Percentiles rank a stretch among this genome's conserved stretches.
These are phyloP conservation scores for Goniozus legneri DNA, from an alignment of 1,140 invertebrate species.

Conservation along the genomic window DNA sequence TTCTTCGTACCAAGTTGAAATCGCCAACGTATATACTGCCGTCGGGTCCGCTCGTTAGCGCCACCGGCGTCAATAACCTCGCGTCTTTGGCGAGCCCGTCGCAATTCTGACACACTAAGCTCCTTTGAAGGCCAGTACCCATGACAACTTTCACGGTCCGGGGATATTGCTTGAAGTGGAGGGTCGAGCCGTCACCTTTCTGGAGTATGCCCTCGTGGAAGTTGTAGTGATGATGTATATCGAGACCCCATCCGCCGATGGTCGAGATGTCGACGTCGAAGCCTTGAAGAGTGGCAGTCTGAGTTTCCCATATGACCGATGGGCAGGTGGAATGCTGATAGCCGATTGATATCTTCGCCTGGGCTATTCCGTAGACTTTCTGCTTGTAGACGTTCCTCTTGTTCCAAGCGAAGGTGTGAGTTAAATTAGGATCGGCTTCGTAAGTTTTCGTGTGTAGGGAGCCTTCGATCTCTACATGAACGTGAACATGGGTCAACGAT, in stretches of 20 bases:
- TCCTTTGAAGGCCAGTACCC: constrained; percentile 86
- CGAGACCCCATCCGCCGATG: constrained; percentile 94
- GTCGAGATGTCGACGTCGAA: constrained; percentile 96
- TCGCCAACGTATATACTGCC: constrained; percentile 96
- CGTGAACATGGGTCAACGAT: constrained; percentile 81
- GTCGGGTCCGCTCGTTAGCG: constrained; percentile 89
- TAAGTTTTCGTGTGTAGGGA: constrained; percentile 87
- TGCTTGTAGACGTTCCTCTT: constrained; percentile 96
- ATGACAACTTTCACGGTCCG: constrained; percentile 87
- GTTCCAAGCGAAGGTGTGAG: constrained; percentile 95
- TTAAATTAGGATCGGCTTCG: constrained; percentile 92
- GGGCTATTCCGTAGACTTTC: constrained; percentile 87
- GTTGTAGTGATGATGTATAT: constrained; percentile 98
- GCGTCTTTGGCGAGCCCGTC: constrained; percentile 84
- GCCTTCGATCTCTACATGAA: constrained; percentile 87
- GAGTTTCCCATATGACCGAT: constrained; percentile 88
- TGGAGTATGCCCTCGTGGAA: constrained; percentile 95
- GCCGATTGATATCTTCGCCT: constrained; percentile 84
- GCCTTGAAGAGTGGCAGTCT: constrained; percentile 90
- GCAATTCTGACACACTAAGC: constrained; percentile 75
- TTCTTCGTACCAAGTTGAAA: constrained; percentile 90
- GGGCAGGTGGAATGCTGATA: constrained; percentile 90
- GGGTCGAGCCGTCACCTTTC: constrained; percentile 90
- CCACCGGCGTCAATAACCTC: constrained; percentile 84
- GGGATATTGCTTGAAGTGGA: constrained; percentile 91